A percentile compares a stretch with the other conserved stretches of the same genome.
These are phyloP conservation scores for Armadillidium nasatum DNA, from an alignment of 1,140 invertebrate genomes.

Conservation along the genomic window DNA sequence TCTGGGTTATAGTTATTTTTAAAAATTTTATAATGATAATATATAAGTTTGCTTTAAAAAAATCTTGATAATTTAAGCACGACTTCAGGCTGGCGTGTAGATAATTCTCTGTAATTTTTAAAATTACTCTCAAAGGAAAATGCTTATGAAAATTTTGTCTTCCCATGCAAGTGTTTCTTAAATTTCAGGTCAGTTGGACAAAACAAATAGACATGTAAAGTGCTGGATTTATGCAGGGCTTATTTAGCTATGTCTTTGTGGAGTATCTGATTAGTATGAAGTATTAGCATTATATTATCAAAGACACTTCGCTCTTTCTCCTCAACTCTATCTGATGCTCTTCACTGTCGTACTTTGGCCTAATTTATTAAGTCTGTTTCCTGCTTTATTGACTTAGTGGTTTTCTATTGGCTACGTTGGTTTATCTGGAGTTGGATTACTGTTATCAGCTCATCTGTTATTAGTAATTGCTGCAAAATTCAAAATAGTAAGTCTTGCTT, in stretches of 20 bases:
- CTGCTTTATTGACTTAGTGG: not conserved
- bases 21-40: no score
- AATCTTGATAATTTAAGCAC: no score
- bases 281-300: not conserved
- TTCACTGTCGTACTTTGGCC: not conserved
- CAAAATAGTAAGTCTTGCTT: not conserved
- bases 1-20: no score
- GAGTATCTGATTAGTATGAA: not conserved
- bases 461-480: not conserved
- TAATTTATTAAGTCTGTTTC: not conserved
- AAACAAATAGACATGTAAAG: not conserved
- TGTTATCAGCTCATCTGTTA: not conserved
- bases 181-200: not conserved
- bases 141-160: no score
- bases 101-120: no score
- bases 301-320: not conserved
- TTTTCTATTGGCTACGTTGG: not conserved
- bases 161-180: conserved; percentile 70
- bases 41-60: no score
- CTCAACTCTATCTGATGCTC: not conserved
- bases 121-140: no score
- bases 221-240: not conserved
- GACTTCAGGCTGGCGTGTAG: no score
- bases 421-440: not conserved
- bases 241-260: not conserved